Conservation (phyloP, 1,140 invertebrate species). For the Papilio machaon region DNA sequence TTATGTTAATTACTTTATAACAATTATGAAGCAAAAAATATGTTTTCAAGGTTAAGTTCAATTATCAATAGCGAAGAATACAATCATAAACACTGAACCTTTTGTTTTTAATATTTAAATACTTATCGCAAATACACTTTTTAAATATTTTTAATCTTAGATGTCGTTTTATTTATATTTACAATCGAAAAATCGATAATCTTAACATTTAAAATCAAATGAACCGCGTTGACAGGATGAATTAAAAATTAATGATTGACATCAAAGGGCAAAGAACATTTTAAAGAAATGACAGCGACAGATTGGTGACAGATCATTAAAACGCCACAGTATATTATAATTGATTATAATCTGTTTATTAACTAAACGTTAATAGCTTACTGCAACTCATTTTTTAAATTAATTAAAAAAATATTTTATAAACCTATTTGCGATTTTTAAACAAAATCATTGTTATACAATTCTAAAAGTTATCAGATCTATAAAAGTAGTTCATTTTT, state of each 20-base stretch:
- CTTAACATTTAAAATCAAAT: conserved; percentile 24
- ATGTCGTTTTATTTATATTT: conserved; percentile 8
- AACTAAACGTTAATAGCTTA: too few relatives aligned
- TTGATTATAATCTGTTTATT: too few relatives aligned
- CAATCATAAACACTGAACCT: neutral
- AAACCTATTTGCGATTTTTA: too few relatives aligned
- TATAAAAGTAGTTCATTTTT: too few relatives aligned
- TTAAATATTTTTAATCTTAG: neutral
- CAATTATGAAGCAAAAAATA: conserved; percentile 9
- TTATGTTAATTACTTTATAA: neutral
- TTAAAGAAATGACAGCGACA: too few relatives aligned
- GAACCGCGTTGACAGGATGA: conserved; percentile 34
- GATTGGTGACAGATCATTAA: too few relatives aligned
- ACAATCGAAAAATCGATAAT: conserved; percentile 5
- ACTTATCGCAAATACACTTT: neutral
- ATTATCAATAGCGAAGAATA: neutral
- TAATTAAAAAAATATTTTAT: too few relatives aligned
- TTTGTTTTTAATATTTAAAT: neutral
- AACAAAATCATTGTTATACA: too few relatives aligned
- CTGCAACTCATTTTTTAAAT: too few relatives aligned
- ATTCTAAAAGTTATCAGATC: too few relatives aligned
- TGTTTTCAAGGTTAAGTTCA: conserved; percentile 23
- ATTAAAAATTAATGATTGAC: neutral
- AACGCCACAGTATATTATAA: too few relatives aligned
- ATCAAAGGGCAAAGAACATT: too few relatives aligned